Evolutionary conservation across 1,140 invertebrate genomes (phyloP).

Genomic region (Drosophila takahashii): DNA sequence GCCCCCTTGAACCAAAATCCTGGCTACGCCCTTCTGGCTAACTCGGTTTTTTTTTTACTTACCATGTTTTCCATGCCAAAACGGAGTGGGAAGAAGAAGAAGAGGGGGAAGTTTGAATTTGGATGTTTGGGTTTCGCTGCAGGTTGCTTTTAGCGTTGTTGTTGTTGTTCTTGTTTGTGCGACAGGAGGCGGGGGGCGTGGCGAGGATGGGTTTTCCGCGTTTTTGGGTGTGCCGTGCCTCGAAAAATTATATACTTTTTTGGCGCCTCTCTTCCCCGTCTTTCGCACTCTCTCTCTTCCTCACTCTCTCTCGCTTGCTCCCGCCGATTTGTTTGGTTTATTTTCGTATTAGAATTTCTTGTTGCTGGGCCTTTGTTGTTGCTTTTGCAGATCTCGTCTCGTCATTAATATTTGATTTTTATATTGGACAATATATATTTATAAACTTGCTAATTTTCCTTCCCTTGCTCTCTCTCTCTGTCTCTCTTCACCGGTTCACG

Average conservation of each 20-base stretch:
- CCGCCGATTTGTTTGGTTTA: conserved; percentile 75
- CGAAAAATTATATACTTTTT: conserved; percentile 34
- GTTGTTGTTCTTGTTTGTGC: background rate
- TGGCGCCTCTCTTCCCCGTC: conserved; percentile 23
- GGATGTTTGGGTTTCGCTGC: conserved; percentile 11
- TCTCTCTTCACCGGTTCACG: conserved; percentile 23
- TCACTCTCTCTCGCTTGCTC: conserved; percentile 39
- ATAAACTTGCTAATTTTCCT: conserved; percentile 39
- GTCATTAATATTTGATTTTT: conserved; percentile 71
- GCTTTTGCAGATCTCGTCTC: conserved; percentile 7
- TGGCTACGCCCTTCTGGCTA: background rate
- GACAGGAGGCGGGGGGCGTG: conserved; percentile 1
- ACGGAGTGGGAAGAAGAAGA: conserved; percentile 28
- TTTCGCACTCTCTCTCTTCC: conserved; percentile 16
- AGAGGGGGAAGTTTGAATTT: conserved; percentile 4
- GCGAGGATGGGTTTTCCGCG: conserved; percentile 12
- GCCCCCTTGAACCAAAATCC: background rate
- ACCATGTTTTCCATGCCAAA: conserved; percentile 45
- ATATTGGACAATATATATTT: conserved; percentile 49
- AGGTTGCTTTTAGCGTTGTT: conserved; percentile 8
- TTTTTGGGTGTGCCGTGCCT: conserved; percentile 40
- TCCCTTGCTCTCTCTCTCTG: background rate
- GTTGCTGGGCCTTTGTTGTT: conserved; percentile 43
- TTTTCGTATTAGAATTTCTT: conserved; percentile 57
- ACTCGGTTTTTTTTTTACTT: conserved; percentile 1